phyloP scores from a whole-genome alignment of 2,113 vertebrate genomes.

The Leptobrachium ailaonicum region DNA sequence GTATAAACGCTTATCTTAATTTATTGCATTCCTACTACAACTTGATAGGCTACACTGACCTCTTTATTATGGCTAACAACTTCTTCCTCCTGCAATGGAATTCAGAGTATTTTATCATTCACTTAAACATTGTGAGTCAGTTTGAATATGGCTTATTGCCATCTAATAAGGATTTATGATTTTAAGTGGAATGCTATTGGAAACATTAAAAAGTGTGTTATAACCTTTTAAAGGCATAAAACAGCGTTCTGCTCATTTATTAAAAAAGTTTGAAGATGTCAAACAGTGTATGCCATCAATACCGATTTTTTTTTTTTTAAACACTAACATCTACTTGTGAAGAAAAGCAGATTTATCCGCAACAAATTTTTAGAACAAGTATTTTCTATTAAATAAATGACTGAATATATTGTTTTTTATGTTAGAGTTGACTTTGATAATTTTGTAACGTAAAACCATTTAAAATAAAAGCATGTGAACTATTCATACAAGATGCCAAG shows the following conservation, averaged over 20 bases:
- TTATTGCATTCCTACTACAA: constrained; percentile 18
- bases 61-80: constrained; percentile 8
- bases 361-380: too few species aligned
- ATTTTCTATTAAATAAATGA: too few species aligned
- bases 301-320: too few species aligned
- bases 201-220: not conserved
- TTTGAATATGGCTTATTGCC: constrained; percentile 24
- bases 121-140: constrained; percentile 23
- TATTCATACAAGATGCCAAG: too few species aligned
- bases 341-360: too few species aligned
- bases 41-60: constrained; percentile 19
- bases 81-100: constrained; percentile 19
- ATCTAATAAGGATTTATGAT: constrained; percentile 17
- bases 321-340: too few species aligned
- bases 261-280: not conserved
- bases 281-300: too few species aligned
- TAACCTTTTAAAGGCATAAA: not conserved
- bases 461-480: too few species aligned
- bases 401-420: too few species aligned
- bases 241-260: not conserved
- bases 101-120: constrained; percentile 28
- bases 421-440: too few species aligned
- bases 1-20: constrained; percentile 38
- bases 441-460: too few species aligned
- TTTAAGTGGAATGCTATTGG: not conserved